phyloP scores from a whole-genome alignment of 2,113 vertebrate species.

The Syngnathus scovelli region DNA sequence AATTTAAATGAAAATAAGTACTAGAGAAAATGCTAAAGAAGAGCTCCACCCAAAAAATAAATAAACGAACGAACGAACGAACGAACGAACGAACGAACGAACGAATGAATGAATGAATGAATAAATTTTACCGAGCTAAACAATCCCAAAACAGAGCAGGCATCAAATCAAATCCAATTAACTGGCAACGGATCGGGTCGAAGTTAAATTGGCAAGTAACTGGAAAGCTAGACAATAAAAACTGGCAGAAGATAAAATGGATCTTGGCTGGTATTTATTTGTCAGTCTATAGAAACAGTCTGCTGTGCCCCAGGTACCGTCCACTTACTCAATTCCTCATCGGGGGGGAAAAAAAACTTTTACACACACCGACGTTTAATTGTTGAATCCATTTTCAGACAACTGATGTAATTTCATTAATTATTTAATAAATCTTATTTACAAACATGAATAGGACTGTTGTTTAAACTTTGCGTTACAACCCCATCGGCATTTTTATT shows the following conservation, averaged over 20 bases:
- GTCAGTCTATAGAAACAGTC: not conserved
- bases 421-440: constrained; percentile 23
- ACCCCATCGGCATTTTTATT: constrained; percentile 52
- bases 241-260: constrained; percentile 1
- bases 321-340: not conserved
- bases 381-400: not conserved
- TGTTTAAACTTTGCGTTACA: constrained; percentile 53
- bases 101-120: no score
- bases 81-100: no score
- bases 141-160: not conserved
- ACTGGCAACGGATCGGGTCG: constrained; percentile 3
- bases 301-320: not conserved
- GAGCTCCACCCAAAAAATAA: not conserved
- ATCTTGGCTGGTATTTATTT: not conserved
- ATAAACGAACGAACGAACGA: no score
- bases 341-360: not conserved
- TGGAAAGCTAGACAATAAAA: not conserved
- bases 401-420: no score
- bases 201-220: not conserved
- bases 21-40: not conserved
- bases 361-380: not conserved
- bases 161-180: constrained; percentile 4
- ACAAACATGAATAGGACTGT: constrained; percentile 46
- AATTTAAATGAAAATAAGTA: not conserved
- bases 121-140: not conserved